Base-by-base conservation (phyloP, 2,888 invertebrate species). In the Heliconius hortense region DNA sequence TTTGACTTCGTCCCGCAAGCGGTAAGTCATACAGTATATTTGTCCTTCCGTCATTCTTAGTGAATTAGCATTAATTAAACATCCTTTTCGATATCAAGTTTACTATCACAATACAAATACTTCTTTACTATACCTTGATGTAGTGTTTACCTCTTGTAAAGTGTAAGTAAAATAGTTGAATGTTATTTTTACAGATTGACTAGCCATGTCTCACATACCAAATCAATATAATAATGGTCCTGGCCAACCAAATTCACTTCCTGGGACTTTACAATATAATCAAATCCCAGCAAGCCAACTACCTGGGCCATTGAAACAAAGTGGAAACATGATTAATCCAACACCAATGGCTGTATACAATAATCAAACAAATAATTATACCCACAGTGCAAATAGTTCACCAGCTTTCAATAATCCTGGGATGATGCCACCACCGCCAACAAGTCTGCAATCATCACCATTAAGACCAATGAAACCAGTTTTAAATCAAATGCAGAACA, bases 141-240 rank as follows among this genome's bases (percentile, higher is more conserved):
- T 67, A 76, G 28, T 62, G 26, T 70, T 24, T 26, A 56, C 11
- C 8, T 59, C 56, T 10, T 35, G 24, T 59, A 15, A 60, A 73
- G 31, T 53, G 53, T 13, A 24, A 59, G 73, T 73, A 60, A 72
- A 72, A 76, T 73, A 71, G 60, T 74, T 72, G 62, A 67, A 74
- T 75, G 73, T 83, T 86, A 83, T 84, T 73, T 82, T 93, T 93
- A 82, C 93, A 93, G 93, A 90, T 91, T 90, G 87, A 87, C 85
- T 86, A 90, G 87, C 87, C 86, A 94, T 94, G 93, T 91, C 93
- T 82, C 91, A 93, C 85, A 87, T 90, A 88, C 90, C 89, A 84
- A 93, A 89, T 84, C 89, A 90, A 76, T 92, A 83, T 83, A 91
- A 86, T 82, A 89, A 86, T 82, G 82, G 82, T 78, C 86, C 88